Base-by-base conservation (phyloP, 2,888 invertebrate genomes). In the Temnothorax ravouxi region DNA sequence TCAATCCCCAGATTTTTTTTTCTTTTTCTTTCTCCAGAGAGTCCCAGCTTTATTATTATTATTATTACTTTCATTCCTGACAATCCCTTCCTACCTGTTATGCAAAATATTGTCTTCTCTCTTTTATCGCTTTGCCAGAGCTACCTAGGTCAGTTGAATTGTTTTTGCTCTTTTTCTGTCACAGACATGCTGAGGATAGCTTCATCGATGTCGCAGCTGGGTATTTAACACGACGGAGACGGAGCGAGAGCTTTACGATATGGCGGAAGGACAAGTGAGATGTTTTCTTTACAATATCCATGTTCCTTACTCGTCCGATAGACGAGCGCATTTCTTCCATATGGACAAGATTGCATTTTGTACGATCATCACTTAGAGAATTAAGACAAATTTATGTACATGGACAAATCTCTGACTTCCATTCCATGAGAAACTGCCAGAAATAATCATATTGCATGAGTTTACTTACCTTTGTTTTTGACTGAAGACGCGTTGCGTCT, bases 121-220 rank as follows among this genome's bases (percentile, higher is more conserved):
- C 8, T 41, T n/a, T 18, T 25, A n/a, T 44, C 6, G 34, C 34
- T 6, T 34, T 34, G 9, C 3, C 21, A n/a, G 11, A 21, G 8
- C 34, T 6, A 34, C 5, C 34, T 34, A 34, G 0, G 2, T 9
- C 13, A 3, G 1, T 76, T 6, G 6, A 52, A 29, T 6, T 8
- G 0, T 8, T n/a, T 13, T 71, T 21, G 34, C 18, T 61, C 18
- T 38, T 81, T 38, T 81, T 59, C 11, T 81, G 18, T 85, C 80
- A 15, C 56, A 86, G 87, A 56, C 91, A 52, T 89, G 84, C 81
- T 87, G 83, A 90, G 81, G 72, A 54, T 64, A 71, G 47, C 44
- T 61, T 47, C 50, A 6, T 3, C 41, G 52, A 18, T 38, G 59
- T n/a, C 44, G 72, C 79, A 64, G 67, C 64, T 11, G 3, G 61